Percentiles rank a stretch among this genome's conserved stretches.
Conservation (phyloP, 1,140 invertebrate species). For the Epicauta chinensis region DNA sequence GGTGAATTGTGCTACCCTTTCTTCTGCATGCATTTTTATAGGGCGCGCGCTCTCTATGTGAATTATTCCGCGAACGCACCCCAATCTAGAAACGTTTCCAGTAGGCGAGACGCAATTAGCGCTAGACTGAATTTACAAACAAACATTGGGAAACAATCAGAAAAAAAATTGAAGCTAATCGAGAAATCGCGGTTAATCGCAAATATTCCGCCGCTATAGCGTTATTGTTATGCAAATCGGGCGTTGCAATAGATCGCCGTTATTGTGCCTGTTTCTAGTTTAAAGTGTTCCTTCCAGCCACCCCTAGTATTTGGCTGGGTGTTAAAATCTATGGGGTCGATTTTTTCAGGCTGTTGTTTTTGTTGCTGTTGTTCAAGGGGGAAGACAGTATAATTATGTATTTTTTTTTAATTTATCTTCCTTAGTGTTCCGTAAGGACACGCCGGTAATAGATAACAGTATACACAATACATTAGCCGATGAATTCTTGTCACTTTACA, state of each 20-base stretch:
- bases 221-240: no score
- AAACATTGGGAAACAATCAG: no score
- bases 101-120: no score
- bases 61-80: no score
- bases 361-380: neutral
- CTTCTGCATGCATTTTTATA: slow-evolving; percentile 29
- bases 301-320: neutral
- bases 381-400: slow-evolving; percentile 34
- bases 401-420: slow-evolving; percentile 41
- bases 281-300: slow-evolving; percentile 1
- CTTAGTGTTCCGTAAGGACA: slow-evolving; percentile 33
- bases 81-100: no score
- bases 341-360: slow-evolving; percentile 11
- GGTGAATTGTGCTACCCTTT: slow-evolving; percentile 30
- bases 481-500: slow-evolving; percentile 27
- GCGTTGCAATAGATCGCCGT: no score
- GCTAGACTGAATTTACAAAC: no score
- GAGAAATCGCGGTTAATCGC: no score
- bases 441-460: slow-evolving; percentile 30
- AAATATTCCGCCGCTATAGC: no score
- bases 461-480: slow-evolving; percentile 32
- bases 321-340: slow-evolving; percentile 10
- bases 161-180: no score
- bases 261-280: no score
- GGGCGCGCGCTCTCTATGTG: no score